Percentiles rank a stretch among this genome's conserved stretches.
Evolutionary conservation across 2,797 vertebrate genomes (phyloP).

Genomic region (Propithecus perrieri): DNA sequence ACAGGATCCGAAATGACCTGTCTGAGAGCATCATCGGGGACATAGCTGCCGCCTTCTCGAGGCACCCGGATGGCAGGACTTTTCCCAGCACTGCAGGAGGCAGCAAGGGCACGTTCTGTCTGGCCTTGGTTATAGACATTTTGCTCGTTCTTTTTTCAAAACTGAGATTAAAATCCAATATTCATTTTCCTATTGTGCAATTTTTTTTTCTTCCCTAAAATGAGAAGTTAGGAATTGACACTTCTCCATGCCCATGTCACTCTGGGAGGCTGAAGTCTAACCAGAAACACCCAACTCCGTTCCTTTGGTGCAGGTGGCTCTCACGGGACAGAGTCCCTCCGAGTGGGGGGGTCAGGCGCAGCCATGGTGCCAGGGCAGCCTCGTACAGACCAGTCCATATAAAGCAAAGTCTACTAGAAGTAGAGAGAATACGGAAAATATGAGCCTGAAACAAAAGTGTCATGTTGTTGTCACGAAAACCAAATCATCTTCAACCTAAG

Average conservation of each 20-base stretch:
- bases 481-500: background rate
- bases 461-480: conserved; percentile 44
- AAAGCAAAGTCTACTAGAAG: conserved; percentile 28
- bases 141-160: background rate
- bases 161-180: background rate
- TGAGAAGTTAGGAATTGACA: background rate
- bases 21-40: conserved; percentile 23
- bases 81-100: background rate
- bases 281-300: background rate
- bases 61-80: background rate
- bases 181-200: background rate
- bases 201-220: background rate
- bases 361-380: background rate
- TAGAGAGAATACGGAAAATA: conserved; percentile 1
- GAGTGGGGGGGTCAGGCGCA: background rate
- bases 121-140: accelerated
- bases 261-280: background rate
- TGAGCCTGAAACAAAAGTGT: conserved; percentile 9
- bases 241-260: accelerated
- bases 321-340: conserved; percentile 2
- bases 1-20: conserved; percentile 72
- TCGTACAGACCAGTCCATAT: conserved; percentile 8
- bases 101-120: background rate
- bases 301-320: background rate
- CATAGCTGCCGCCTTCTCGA: background rate